Percentiles rank a stretch among this genome's conserved stretches.
These are phyloP conservation scores for Thalassophryne amazonica DNA, from an alignment of 2,797 vertebrate genomes.

Conservation along the genomic window DNA sequence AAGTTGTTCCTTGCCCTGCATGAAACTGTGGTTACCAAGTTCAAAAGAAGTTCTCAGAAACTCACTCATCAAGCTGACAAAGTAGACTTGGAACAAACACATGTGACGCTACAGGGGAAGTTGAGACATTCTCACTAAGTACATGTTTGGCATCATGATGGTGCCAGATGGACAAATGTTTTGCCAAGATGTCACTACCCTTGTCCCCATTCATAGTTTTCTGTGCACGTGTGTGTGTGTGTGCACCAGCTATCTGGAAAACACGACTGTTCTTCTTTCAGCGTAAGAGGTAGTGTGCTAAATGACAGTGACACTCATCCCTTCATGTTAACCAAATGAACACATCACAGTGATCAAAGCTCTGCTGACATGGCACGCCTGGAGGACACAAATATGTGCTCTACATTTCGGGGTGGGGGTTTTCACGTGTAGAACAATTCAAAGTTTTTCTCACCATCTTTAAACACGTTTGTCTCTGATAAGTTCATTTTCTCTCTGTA, in stretches of 20 bases:
- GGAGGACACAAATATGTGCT: constrained; percentile 47
- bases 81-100: constrained; percentile 2
- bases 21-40: constrained; percentile 12
- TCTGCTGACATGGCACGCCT: constrained; percentile 34
- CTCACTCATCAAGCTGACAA: constrained; percentile 23
- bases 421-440: constrained; percentile 26
- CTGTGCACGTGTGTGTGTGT: neutral
- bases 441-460: constrained; percentile 28
- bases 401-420: constrained; percentile 25
- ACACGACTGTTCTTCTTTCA: constrained; percentile 8
- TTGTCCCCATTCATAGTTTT: constrained; percentile 4
- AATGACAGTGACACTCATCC: constrained; percentile 74
- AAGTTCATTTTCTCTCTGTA: constrained; percentile 20
- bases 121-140: constrained; percentile 10
- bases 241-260: constrained; percentile 7
- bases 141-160: constrained; percentile 12
- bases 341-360: constrained; percentile 59
- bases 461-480: constrained; percentile 49
- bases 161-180: constrained; percentile 40
- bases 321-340: constrained; percentile 50
- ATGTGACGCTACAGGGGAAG: neutral
- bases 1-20: constrained; percentile 3
- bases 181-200: constrained; percentile 43
- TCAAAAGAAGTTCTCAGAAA: constrained; percentile 8
- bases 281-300: constrained; percentile 46